These are phyloP conservation scores for Rhinella marina DNA, from an alignment of 2,797 vertebrate genomes.

Conservation along the genomic window DNA sequence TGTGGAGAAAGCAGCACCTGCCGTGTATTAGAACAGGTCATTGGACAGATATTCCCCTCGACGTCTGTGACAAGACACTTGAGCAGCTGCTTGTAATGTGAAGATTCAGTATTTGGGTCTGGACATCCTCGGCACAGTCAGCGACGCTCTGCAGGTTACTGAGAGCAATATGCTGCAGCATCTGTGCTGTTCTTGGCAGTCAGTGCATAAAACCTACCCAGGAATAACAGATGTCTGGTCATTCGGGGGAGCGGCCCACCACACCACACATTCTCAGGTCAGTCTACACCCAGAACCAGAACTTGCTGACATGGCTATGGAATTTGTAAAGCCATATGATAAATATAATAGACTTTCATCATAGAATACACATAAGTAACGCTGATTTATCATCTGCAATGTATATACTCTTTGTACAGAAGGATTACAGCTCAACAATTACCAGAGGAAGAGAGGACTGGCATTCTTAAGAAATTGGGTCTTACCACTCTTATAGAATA, in stretches of 20 bases:
- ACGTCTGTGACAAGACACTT: not conserved
- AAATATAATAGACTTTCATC: not conserved
- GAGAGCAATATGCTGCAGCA: slow-evolving; percentile 29
- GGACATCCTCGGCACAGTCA: not conserved
- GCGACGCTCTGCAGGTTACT: not conserved
- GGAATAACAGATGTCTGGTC: slow-evolving; percentile 24
- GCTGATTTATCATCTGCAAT: not conserved
- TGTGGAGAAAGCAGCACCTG: too few species aligned
- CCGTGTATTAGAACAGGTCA: too few species aligned
- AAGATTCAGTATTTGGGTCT: not conserved
- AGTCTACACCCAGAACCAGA: not conserved
- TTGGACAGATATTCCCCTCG: not conserved
- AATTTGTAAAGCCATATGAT: not conserved
- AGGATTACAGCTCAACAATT: not conserved
- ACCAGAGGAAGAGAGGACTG: not conserved
- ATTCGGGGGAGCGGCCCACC: not conserved
- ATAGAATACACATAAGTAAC: not conserved
- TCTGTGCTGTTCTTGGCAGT: slow-evolving; percentile 44
- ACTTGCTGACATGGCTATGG: not conserved
- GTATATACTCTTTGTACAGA: not conserved
- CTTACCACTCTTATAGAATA: too few species aligned
- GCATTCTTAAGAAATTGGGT: not conserved
- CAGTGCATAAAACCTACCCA: slow-evolving; percentile 8
- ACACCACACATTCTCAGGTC: not conserved
- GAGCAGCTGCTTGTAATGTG: not conserved